Evolutionary conservation across 2,113 vertebrate genomes (phyloP).

Genomic region (Lophura nycthemera): DNA sequence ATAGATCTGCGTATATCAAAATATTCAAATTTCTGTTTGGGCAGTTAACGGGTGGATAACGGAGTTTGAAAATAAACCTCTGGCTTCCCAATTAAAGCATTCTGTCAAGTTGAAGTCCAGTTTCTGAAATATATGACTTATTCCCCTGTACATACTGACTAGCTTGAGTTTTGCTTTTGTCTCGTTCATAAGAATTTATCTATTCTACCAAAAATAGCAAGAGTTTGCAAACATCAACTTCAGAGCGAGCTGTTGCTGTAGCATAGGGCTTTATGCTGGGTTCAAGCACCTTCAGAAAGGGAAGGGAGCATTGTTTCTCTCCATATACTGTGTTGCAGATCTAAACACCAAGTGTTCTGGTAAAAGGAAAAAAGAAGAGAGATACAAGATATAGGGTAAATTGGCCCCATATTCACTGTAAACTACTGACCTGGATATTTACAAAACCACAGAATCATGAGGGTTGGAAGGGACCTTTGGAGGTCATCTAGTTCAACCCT

Average conservation of each 20-base stretch:
- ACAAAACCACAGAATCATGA: neutral
- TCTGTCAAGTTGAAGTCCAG: neutral
- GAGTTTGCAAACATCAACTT: neutral
- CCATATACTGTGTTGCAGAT: neutral
- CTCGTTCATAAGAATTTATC: neutral
- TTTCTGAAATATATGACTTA: neutral
- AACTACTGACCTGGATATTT: neutral
- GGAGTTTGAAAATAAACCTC: neutral
- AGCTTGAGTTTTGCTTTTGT: neutral
- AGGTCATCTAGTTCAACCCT: neutral
- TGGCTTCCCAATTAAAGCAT: neutral
- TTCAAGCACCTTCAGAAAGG: neutral
- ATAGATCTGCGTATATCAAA: neutral
- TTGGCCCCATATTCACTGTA: neutral
- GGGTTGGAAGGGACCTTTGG: neutral
- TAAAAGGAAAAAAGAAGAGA: accelerated
- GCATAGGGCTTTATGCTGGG: neutral
- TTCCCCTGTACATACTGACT: neutral
- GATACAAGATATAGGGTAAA: neutral
- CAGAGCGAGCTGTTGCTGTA: neutral
- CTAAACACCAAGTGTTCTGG: neutral
- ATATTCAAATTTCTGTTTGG: neutral
- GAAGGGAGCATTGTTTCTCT: neutral
- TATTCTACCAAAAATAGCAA: neutral
- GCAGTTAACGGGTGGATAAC: neutral